Evolutionary conservation across 2,888 invertebrate species (phyloP), one percentile per base, ranked within the genome.

Genomic region (Troglohyphantes excavatus): DNA sequence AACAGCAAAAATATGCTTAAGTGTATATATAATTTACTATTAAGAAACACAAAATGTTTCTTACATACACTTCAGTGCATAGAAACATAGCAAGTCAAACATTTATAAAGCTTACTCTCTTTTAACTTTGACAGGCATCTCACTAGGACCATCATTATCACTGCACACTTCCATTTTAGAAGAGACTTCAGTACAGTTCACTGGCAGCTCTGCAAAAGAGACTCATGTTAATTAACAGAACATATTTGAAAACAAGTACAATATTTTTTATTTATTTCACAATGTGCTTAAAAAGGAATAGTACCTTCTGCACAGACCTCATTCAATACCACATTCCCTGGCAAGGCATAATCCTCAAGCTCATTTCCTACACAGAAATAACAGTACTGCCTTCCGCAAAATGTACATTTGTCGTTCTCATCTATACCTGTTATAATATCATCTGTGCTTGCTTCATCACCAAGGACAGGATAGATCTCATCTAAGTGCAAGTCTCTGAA

Each of bases 121-220:
- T 91, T 91, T 90, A 2, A 86, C 43, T 78, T 73, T 79, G 39
- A 76, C 72, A 1, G 91, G 91, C 2, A 76, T 59, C 76, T 91
- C 85, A 23, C 61, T 79, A 17, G 90, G 90, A 19, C 88, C 81
- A 33, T 86, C 91, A 90, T 90, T 61, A 67, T 90, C 84, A 81
- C 72, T 67, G 29, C 59, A 73, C 46, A 61, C 39, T 29, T 65
- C 72, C 39, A 83, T 43, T 27, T n/a, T 26, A 0, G n/a, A n/a
- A 2, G 23, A 19, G 26, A 39, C 27, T 75, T 75, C 83, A 23
- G 33, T 7, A 27, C 9, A 13, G 27, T n/a, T 84, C 23, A 29
- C 5, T n/a, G 21, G 21, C 5, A 17, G 17, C 2, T 53, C 53
- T 53, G n/a, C 17, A 53, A 53, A 53, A 17, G 17, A 53, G 17